These are phyloP conservation scores for Nothobranchius furzeri DNA, from an alignment of 2,113 vertebrate species.

Conservation along the genomic window DNA sequence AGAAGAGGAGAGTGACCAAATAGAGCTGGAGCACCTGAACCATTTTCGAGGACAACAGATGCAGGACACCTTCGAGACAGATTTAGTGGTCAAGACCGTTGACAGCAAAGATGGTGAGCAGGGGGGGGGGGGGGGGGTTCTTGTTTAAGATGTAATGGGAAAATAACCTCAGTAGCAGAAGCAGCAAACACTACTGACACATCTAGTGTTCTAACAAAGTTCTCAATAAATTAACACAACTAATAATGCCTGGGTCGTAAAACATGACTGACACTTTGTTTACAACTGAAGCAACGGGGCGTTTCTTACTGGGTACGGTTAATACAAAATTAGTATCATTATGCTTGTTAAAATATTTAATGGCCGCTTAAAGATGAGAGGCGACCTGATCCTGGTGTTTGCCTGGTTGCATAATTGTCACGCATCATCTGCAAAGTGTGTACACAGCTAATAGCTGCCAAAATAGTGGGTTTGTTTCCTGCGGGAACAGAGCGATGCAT, in stretches of 20 bases:
- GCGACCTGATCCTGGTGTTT: no score
- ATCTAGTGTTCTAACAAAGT: constrained; percentile 3
- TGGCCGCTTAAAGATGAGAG: no score
- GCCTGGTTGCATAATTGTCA: no score
- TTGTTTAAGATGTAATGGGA: neutral
- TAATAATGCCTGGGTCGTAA: neutral
- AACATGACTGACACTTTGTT: neutral
- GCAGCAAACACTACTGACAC: neutral
- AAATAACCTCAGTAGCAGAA: neutral
- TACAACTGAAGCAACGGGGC: no score
- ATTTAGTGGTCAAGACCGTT: constrained; percentile 86
- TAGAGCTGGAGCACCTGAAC: constrained; percentile 91
- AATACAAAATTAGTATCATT: no score
- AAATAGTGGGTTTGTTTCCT: no score
- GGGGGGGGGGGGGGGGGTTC: neutral
- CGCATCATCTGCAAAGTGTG: no score
- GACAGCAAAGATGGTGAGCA: constrained; percentile 96
- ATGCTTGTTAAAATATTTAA: no score
- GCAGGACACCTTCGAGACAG: constrained; percentile 90
- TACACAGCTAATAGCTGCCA: no score
- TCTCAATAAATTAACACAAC: neutral
- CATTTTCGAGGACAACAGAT: constrained; percentile 91
- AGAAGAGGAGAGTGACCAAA: constrained; percentile 95
- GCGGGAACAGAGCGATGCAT: no score
- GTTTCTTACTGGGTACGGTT: no score